Evolutionary conservation across 2,888 invertebrate species (phyloP), one percentile per base, ranked within the genome.

Genomic region (Lottia scabra): DNA sequence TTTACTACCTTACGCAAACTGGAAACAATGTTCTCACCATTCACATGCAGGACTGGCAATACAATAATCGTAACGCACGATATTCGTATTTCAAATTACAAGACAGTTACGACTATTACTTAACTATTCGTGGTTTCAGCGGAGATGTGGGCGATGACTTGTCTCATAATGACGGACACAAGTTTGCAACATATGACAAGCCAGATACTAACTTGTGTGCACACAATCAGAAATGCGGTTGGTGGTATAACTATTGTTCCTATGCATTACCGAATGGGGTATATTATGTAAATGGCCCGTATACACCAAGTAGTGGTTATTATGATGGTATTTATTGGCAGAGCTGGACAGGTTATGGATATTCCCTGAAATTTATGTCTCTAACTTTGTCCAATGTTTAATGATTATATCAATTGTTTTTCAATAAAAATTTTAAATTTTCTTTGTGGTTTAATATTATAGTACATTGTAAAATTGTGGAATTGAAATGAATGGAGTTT

Each of bases 221-320:
- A 10, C 8, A 16, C 13, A n/a, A 82, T 23, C 78, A 80, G 79
- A 75, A 73, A n/a, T 82, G 78, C 0, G 87, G 85, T 1, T 86
- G 86, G 86, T 86, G 85, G 86, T 86, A 81, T 78, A 84, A 85
- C 67, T 80, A 81, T 75, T 86, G 86, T 68, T 69, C 83, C 30
- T 77, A 75, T 27, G 75, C 82, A 2, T 78, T 84, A 8, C 83
- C 80, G 13, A 87, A 82, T 45, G 87, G 87, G 8, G 63, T 75
- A 15, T 86, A 86, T 75, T 86, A 87, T 75, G 10, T 15, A 3
- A 76, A 80, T 0, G 85, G 86, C 2, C 74, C 62, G 26, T 85
- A 86, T 72, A 70, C 74, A 5, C 85, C 84, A 1, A 6, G 73
- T 0, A 76, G 78, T 0, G 67, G 71, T 0, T 81, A 68, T 73